These are phyloP conservation scores for Sula dactylatra DNA, from an alignment of 2,113 vertebrate genomes.

Conservation along the genomic window DNA sequence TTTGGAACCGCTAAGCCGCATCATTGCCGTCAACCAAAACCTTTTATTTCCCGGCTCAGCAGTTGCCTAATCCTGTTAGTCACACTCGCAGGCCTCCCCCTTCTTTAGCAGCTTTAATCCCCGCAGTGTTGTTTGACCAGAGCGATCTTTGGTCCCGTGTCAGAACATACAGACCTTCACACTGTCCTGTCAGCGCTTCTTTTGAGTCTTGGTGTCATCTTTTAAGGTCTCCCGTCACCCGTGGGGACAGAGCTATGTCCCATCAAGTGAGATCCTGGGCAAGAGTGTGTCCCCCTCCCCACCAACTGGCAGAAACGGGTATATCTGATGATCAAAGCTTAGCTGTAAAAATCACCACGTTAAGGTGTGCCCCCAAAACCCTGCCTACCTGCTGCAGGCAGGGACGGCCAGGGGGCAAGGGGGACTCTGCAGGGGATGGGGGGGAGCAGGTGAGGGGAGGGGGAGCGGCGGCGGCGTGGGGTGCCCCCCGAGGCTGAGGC, in stretches of 20 bases:
- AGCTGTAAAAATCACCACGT: background rate
- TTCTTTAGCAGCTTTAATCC: background rate
- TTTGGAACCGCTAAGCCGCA: background rate
- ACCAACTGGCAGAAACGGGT: rapidly evolving
- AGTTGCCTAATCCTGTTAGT: background rate
- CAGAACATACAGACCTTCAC: background rate
- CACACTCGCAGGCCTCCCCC: background rate
- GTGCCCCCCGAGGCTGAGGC: background rate
- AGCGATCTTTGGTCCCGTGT: background rate
- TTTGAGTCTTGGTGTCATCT: rapidly evolving
- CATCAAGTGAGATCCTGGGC: background rate
- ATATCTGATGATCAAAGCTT: background rate
- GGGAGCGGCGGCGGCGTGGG: rapidly evolving
- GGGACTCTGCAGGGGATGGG: background rate
- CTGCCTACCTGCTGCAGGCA: background rate
- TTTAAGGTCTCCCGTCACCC: background rate
- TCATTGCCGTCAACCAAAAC: background rate
- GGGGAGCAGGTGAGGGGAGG: too few species aligned
- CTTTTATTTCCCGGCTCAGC: background rate
- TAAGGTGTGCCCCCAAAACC: rapidly evolving
- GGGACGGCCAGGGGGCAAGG: too few species aligned
- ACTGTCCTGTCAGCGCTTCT: background rate
- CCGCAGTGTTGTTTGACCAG: background rate
- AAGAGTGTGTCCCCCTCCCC: background rate
- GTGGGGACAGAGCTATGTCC: background rate